A percentile compares a stretch with the other conserved stretches of the same genome.
phyloP scores from a whole-genome alignment of 2,888 invertebrate genomes.

The Diabrotica balteata region DNA sequence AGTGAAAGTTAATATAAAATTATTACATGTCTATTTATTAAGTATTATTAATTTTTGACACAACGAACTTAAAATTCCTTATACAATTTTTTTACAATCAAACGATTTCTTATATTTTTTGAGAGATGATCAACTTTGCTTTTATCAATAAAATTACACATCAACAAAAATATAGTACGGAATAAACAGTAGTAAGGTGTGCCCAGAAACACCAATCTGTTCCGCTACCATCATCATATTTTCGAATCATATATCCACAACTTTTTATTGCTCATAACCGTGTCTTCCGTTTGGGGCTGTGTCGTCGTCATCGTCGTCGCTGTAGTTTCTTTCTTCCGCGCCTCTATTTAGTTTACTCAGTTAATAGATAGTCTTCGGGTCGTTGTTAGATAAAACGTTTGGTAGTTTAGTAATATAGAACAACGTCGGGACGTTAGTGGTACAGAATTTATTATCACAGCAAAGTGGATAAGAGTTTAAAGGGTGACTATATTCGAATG shows the following conservation, averaged over 20 bases:
- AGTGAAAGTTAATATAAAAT: no score
- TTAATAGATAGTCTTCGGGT: slow-evolving; percentile 6
- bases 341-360: slow-evolving; percentile 12
- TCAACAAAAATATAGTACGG: slow-evolving; percentile 10
- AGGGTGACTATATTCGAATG: no score
- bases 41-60: no score
- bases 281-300: slow-evolving; percentile 28
- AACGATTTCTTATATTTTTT: no score
- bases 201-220: slow-evolving; percentile 32
- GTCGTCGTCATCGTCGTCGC: slow-evolving; percentile 9
- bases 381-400: neutral
- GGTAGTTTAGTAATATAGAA: neutral
- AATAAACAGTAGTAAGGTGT: slow-evolving; percentile 23
- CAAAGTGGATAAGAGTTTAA: no score
- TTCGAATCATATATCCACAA: slow-evolving; percentile 20
- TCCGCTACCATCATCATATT: slow-evolving; percentile 32
- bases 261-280: slow-evolving; percentile 31
- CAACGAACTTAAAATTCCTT: no score
- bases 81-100: no score
- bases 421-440: slow-evolving; percentile 2
- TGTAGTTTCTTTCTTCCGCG: slow-evolving; percentile 26
- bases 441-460: neutral
- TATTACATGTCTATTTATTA: no score
- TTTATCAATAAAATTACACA: slow-evolving; percentile 7
- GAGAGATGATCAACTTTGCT: no score